A percentile compares a stretch with the other conserved stretches of the same genome.
Conservation (phyloP, 2,888 invertebrate genomes). For the Cetonia aurata region DNA sequence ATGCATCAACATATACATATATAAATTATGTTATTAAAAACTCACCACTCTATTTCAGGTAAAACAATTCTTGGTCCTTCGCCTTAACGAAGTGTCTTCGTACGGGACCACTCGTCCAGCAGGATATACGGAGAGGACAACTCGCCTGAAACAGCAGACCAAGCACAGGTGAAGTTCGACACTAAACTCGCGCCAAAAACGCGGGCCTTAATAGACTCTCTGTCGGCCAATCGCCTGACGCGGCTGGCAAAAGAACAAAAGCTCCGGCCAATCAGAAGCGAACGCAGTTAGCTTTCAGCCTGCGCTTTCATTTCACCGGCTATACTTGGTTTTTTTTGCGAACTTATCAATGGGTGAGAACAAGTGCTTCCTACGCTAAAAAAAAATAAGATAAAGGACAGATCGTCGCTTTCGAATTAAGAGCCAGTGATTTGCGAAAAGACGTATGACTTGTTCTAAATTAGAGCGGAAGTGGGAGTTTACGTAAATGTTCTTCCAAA, state of each 20-base stretch:
- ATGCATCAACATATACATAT: too few relatives aligned
- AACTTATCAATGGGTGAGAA: slow-evolving; percentile 33
- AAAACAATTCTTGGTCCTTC: not conserved
- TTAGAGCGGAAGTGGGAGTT: too few relatives aligned
- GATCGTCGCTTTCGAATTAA: too few relatives aligned
- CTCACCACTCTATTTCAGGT: too few relatives aligned
- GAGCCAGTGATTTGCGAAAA: too few relatives aligned
- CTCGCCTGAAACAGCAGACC: slow-evolving; percentile 26
- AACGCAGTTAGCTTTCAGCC: slow-evolving; percentile 15
- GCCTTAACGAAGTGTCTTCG: slow-evolving; percentile 2
- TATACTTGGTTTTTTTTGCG: slow-evolving; percentile 24
- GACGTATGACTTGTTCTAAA: too few relatives aligned
- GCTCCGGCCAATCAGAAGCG: slow-evolving; percentile 24
- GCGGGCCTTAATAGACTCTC: slow-evolving; percentile 21
- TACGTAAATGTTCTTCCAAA: too few relatives aligned
- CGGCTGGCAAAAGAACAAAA: slow-evolving; percentile 31
- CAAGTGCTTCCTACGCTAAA: slow-evolving; percentile 12
- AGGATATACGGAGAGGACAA: slow-evolving; percentile 9
- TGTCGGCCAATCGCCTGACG: slow-evolving; percentile 19
- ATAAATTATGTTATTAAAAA: not conserved
- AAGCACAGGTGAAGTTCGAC: slow-evolving; percentile 35
- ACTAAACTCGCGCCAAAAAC: slow-evolving; percentile 40
- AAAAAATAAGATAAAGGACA: too few relatives aligned
- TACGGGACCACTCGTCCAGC: slow-evolving; percentile 10
- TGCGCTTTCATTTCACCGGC: slow-evolving; percentile 29